phyloP scores from a whole-genome alignment of 2,888 invertebrate genomes.

The Pterostichus madidus region DNA sequence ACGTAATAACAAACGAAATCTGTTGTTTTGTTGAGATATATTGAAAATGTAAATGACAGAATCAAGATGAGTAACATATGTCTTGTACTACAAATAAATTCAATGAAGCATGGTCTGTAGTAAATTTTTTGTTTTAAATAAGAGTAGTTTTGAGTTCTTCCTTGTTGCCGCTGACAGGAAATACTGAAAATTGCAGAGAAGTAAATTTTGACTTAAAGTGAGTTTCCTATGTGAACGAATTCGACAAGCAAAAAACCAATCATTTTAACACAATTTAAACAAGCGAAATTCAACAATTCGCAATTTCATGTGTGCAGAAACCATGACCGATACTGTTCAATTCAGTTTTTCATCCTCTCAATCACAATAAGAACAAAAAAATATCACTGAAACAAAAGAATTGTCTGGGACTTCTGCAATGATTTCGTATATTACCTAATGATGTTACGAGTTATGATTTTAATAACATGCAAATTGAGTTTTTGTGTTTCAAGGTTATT shows the following conservation, averaged over 20 bases:
- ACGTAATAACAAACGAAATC: too few relatives aligned
- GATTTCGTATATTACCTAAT: slow-evolving; percentile 65
- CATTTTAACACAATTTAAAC: slow-evolving; percentile 17
- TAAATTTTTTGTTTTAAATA: too few relatives aligned
- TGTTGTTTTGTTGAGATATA: too few relatives aligned
- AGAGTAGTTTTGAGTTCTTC: neutral
- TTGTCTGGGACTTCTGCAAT: slow-evolving; percentile 58
- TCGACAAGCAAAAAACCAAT: slow-evolving; percentile 1
- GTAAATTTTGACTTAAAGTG: neutral
- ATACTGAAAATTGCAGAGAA: too few relatives aligned
- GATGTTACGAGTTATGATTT: slow-evolving; percentile 63
- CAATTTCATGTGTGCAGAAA: slow-evolving; percentile 42
- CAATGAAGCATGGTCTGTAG: too few relatives aligned
- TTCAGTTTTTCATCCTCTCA: slow-evolving; percentile 60
- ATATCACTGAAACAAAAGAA: slow-evolving; percentile 62
- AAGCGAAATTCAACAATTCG: slow-evolving; percentile 19
- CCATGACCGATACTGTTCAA: slow-evolving; percentile 61
- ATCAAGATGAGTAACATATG: too few relatives aligned
- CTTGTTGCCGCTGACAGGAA: too few relatives aligned
- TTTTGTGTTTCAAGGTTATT: slow-evolving; percentile 65
- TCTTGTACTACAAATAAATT: too few relatives aligned
- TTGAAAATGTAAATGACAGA: too few relatives aligned
- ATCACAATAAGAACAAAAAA: slow-evolving; percentile 57
- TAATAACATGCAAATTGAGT: slow-evolving; percentile 66
- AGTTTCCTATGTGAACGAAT: neutral